These are phyloP conservation scores for Esox lucius DNA, from an alignment of 2,797 vertebrate species.

Conservation along the genomic window DNA sequence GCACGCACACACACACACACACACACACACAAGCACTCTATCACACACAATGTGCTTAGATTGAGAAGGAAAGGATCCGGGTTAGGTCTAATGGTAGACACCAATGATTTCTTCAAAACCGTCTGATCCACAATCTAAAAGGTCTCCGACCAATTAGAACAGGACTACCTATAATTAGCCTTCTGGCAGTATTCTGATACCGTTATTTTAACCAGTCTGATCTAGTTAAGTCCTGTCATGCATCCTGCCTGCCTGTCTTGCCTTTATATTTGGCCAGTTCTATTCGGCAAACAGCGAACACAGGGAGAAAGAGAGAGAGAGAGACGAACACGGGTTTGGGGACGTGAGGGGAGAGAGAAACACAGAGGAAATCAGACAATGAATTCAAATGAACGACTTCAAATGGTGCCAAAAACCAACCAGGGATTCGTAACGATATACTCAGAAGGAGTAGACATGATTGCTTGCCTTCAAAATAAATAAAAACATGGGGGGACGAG, in stretches of 20 bases:
- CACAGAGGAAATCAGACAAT: conserved; percentile 74
- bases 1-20: not conserved
- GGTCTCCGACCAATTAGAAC: conserved; percentile 24
- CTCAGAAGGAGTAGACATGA: conserved; percentile 56
- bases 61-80: conserved; percentile 40
- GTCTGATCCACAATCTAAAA: conserved; percentile 36
- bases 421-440: conserved; percentile 46
- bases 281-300: conserved; percentile 72
- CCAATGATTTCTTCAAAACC: conserved; percentile 47
- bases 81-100: conserved; percentile 44
- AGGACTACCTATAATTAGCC: not conserved
- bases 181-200: conserved; percentile 29
- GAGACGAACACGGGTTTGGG: conserved; percentile 45
- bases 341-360: conserved; percentile 30
- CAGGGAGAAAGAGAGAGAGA: conserved; percentile 64
- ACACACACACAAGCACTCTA: conserved; percentile 19
- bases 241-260: conserved; percentile 28
- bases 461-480: conserved; percentile 47
- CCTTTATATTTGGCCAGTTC: conserved; percentile 68
- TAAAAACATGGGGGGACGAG: conserved; percentile 57
- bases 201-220: conserved; percentile 23
- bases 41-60: conserved; percentile 51
- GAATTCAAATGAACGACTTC: conserved; percentile 56
- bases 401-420: conserved; percentile 53
- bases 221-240: conserved; percentile 27